Evolutionary conservation across 2,797 vertebrate species (phyloP), one percentile per base, ranked within the genome.

Genomic region (Ambastaia sidthimunki): DNA sequence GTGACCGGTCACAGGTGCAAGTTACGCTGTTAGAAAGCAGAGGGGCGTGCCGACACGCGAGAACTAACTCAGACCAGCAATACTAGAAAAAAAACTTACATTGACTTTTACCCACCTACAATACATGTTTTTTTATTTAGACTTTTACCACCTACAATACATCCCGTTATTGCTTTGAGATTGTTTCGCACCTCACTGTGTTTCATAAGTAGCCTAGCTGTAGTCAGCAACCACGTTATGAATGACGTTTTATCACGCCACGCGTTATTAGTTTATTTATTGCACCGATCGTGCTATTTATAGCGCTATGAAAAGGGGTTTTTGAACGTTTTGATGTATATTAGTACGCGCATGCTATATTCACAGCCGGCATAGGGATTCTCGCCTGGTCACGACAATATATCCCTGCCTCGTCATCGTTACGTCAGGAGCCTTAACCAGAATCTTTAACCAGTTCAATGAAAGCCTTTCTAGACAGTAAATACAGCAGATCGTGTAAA

Each of bases 361-460:
- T 31, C 52, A n/a, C 74, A 48, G 54, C 18, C 62, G 57, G 37
- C 57, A 34, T 73, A 34, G 28, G 70, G 78, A 80, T 78, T 60
- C 82, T 73, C 47, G 74, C 50, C 76, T 65, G 83, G 85, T 86
- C 85, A 86, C 85, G 85, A 86, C 85, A 62, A 70, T 80, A 84
- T 80, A 75, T 76, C 80, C n/a, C 41, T 82, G 82, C 85, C 78
- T 86, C 80, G 85, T 86, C 85, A 86, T 86, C 82, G 50, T 81
- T 81, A 82, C 74, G 62, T 82, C 62, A 65, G 62, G 57, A 57
- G 80, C 37, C 66, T 86, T 86, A 86, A 86, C 82, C 74, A 82
- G 50, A n/a, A n/a, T n/a, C n/a, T n/a, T n/a, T n/a, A n/a, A n/a
- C 82, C 74, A 82, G 50, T 86, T 86, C 78, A 52, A 25, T 57